phyloP scores from a whole-genome alignment of 2,113 vertebrate genomes.

The Origma solitaria region DNA sequence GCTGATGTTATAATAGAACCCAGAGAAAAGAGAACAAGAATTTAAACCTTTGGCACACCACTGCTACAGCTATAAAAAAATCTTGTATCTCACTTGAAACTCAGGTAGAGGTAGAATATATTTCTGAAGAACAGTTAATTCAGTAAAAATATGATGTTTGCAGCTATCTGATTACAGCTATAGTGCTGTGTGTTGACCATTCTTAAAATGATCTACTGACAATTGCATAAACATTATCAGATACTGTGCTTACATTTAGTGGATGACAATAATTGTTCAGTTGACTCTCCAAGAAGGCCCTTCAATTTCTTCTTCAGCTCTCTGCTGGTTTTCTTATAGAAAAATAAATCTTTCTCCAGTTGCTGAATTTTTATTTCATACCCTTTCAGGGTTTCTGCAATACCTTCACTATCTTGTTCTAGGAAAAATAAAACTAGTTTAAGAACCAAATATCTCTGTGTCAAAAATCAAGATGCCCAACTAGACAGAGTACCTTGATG shows the following conservation, averaged over 20 bases:
- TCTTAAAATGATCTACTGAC: background rate
- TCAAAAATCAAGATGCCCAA: background rate
- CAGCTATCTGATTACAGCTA: background rate
- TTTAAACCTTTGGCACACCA: background rate
- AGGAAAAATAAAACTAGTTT: slow-evolving; percentile 46
- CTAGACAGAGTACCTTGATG: background rate
- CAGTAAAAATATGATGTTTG: background rate
- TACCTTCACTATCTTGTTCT: slow-evolving; percentile 73
- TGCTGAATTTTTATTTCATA: slow-evolving; percentile 80
- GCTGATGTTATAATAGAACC: background rate
- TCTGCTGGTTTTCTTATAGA: slow-evolving; percentile 88
- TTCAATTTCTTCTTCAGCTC: slow-evolving; percentile 85
- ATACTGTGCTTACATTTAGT: slow-evolving; percentile 48
- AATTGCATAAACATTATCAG: background rate
- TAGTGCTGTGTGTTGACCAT: background rate
- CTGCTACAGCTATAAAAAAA: background rate
- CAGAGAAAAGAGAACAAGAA: background rate
- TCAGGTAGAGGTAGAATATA: background rate
- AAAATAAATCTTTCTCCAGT: slow-evolving; percentile 88
- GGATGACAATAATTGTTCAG: background rate
- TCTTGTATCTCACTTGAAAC: background rate
- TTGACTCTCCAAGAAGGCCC: slow-evolving; percentile 59
- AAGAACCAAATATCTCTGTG: background rate
- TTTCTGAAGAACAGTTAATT: background rate
- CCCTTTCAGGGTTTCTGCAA: slow-evolving; percentile 64